phyloP scores from a whole-genome alignment of 2,797 vertebrate genomes.

The Botia kubotai region DNA sequence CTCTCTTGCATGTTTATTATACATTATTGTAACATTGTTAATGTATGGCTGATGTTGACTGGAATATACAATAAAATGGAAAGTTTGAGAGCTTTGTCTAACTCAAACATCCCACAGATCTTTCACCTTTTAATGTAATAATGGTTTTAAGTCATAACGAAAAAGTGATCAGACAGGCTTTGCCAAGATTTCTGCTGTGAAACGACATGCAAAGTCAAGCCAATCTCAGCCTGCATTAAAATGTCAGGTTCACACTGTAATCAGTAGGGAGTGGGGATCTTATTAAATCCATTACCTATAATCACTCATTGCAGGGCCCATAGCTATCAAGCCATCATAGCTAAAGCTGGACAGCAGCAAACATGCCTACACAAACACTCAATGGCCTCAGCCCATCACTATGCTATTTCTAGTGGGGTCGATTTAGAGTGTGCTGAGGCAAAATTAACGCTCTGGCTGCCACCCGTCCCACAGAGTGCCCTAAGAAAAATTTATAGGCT shows the following conservation, averaged over 20 bases:
- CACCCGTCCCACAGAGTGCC: constrained; percentile 50
- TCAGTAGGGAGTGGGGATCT: constrained; percentile 64
- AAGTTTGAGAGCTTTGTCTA: no score
- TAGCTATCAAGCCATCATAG: constrained; percentile 26
- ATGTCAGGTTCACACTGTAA: constrained; percentile 62
- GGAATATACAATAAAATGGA: no score
- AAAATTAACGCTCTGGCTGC: constrained; percentile 53
- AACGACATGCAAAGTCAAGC: background rate
- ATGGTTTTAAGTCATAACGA: no score
- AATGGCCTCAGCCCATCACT: constrained; percentile 25
- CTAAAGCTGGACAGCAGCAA: constrained; percentile 31
- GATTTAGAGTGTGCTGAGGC: constrained; percentile 16
- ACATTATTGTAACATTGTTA: no score
- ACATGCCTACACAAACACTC: constrained; percentile 54
- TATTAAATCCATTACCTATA: constrained; percentile 70
- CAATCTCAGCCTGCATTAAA: constrained; percentile 8
- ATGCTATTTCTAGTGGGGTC: constrained; percentile 32
- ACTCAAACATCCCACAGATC: no score
- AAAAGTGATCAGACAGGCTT: no score
- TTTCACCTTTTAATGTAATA: no score
- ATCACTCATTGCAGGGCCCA: constrained; percentile 65
- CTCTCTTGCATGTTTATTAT: no score
- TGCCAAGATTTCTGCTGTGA: background rate
- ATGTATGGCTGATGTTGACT: no score
- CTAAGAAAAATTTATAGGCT: constrained; percentile 43